These are phyloP conservation scores for Melanchra persicariae DNA, from an alignment of 2,888 invertebrate genomes.

Conservation along the genomic window DNA sequence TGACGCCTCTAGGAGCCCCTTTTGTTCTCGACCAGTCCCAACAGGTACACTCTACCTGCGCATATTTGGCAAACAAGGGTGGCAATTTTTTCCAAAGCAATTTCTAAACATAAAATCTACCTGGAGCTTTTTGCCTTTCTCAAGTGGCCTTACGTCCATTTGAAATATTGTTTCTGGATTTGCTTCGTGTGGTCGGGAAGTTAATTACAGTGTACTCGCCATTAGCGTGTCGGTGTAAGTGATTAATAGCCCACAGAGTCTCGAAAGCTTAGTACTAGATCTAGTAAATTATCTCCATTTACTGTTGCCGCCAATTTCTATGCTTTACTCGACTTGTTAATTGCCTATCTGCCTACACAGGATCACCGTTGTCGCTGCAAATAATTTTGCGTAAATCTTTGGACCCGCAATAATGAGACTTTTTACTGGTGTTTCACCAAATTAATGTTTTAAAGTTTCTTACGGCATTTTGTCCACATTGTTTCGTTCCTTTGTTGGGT, in stretches of 20 bases:
- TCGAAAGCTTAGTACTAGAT: conserved; percentile 75
- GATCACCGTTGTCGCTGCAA: conserved; percentile 63
- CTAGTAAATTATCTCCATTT: conserved; percentile 77
- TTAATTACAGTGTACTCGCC: conserved; percentile 80
- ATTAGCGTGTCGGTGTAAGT: conserved; percentile 79
- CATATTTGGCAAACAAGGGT: conserved; percentile 79
- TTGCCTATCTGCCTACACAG: conserved; percentile 70
- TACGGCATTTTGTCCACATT: conserved; percentile 56
- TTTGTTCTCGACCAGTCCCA: conserved; percentile 84
- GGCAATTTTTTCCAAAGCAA: conserved; percentile 72
- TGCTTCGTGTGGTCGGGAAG: conserved; percentile 73
- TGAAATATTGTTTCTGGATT: conserved; percentile 78
- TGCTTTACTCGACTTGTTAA: conserved; percentile 72
- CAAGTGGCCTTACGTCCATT: conserved; percentile 71
- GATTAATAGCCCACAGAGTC: conserved; percentile 80
- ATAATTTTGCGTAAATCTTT: conserved; percentile 56
- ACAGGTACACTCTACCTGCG: conserved; percentile 87
- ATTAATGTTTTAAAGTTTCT: conserved; percentile 46
- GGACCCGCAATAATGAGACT: conserved; percentile 42
- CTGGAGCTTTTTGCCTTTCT: conserved; percentile 77
- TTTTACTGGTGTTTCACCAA: conserved; percentile 45
- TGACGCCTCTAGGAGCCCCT: conserved; percentile 86
- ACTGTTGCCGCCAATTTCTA: conserved; percentile 74
- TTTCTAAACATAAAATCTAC: conserved; percentile 75
- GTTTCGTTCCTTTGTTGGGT: conserved; percentile 70